A percentile compares a stretch with the other conserved stretches of the same genome.
These are phyloP conservation scores for Lasioglossum marginatum DNA, from an alignment of 2,888 invertebrate species.

Conservation along the genomic window DNA sequence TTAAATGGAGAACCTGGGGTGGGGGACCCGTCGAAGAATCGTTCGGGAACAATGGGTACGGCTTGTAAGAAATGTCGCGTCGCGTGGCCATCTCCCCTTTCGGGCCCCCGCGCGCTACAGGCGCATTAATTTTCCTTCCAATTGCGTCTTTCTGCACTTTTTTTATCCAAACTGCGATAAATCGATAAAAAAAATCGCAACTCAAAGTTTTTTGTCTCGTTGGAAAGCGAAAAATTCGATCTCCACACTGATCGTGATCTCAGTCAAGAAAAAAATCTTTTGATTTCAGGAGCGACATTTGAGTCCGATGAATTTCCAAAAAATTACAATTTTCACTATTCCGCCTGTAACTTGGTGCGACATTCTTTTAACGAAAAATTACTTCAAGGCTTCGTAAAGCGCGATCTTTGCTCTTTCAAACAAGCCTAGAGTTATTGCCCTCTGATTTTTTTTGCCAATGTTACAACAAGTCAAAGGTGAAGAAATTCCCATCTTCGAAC, in stretches of 20 bases:
- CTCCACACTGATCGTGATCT: not conserved
- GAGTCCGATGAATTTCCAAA: not conserved
- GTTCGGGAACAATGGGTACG: not conserved
- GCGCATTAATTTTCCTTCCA: not conserved
- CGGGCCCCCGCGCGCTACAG: not conserved
- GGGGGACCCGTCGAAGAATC: not conserved
- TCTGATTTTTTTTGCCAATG: not conserved
- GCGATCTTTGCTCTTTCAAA: not conserved
- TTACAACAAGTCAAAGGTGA: not conserved
- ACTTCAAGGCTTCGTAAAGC: rapidly evolving
- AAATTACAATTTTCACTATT: not conserved
- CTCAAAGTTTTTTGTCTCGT: not conserved
- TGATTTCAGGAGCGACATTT: rapidly evolving
- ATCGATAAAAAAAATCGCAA: not conserved
- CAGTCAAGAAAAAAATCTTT: not conserved
- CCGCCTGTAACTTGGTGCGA: not conserved
- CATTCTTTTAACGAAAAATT: not conserved
- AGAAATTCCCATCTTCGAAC: not conserved
- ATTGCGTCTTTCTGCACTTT: not conserved
- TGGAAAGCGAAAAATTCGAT: not conserved
- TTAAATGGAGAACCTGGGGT: not conserved
- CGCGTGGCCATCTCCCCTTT: constrained; percentile 5
- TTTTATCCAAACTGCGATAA: not conserved
- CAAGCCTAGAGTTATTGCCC: not conserved
- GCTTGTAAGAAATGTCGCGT: constrained; percentile 2